Percentiles rank a stretch among this genome's conserved stretches.
Conservation (phyloP, 2,797 vertebrate species). For the Hirundo rustica region DNA sequence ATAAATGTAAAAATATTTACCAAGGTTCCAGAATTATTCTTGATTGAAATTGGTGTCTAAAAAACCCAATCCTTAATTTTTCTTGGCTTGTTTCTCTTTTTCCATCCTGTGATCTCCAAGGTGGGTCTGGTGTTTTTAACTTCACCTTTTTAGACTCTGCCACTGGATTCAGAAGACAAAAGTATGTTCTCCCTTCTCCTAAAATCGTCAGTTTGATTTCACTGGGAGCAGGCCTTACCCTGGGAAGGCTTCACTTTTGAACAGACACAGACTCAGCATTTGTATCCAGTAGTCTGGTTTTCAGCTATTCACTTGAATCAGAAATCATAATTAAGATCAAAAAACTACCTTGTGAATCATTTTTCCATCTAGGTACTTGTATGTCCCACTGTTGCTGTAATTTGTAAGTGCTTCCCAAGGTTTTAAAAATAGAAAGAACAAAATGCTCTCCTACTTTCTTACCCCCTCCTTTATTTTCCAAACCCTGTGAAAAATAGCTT, state of each 20-base stretch:
- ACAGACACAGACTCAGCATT: not conserved
- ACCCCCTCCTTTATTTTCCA: constrained; percentile 37
- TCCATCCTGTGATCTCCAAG: not conserved
- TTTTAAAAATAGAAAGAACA: constrained; percentile 66
- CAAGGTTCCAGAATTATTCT: not conserved
- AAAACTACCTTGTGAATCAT: not conserved
- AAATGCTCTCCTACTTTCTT: constrained; percentile 22
- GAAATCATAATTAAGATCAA: not conserved
- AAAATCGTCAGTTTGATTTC: not conserved
- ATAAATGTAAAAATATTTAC: not conserved
- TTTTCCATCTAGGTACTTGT: constrained; percentile 21
- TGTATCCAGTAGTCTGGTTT: not conserved
- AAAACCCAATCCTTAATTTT: not conserved
- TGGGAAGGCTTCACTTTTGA: not conserved
- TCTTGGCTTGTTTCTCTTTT: constrained; percentile 26
- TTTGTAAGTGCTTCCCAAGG: constrained; percentile 39
- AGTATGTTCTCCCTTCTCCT: not conserved
- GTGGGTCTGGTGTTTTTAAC: not conserved
- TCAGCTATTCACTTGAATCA: not conserved
- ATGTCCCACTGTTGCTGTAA: not conserved
- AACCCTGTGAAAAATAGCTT: constrained; percentile 34
- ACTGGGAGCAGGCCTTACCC: not conserved
- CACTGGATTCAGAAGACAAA: not conserved
- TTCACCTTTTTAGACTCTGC: not conserved
- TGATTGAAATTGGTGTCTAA: not conserved